Percentiles rank a stretch among this genome's conserved stretches.
phyloP scores from a whole-genome alignment of 2,797 vertebrate species.

The Centroberyx gerrardi region DNA sequence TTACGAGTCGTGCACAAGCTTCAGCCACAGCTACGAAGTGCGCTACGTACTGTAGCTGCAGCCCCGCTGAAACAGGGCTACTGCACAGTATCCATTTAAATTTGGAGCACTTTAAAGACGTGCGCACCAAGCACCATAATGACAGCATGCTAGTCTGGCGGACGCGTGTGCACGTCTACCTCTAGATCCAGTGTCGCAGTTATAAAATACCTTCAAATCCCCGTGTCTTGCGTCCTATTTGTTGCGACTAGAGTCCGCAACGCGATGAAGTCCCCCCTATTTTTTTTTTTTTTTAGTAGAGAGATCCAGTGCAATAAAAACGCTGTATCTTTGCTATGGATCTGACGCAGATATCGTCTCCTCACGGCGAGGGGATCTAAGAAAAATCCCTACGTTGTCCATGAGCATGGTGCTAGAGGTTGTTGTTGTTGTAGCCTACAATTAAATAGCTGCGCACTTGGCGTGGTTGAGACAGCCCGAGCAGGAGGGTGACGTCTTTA shows the following conservation, averaged over 20 bases:
- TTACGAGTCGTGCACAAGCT: conserved; percentile 56
- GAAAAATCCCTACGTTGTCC: conserved; percentile 74
- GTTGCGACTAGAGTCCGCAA: conserved; percentile 61
- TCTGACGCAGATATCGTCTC: conserved; percentile 69
- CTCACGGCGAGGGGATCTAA: conserved; percentile 60
- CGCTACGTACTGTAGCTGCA: conserved; percentile 65
- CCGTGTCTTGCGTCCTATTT: conserved; percentile 67
- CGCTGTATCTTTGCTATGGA: conserved; percentile 58
- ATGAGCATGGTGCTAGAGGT: conserved; percentile 77
- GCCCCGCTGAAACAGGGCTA: conserved; percentile 20
- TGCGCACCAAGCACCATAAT: conserved; percentile 53
- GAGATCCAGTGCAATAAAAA: conserved; percentile 51
- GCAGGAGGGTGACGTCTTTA: conserved; percentile 85
- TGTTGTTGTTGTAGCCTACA: conserved; percentile 80
- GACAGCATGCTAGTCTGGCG: conserved; percentile 45
- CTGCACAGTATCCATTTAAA: conserved; percentile 63
- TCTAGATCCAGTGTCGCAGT: conserved; percentile 77
- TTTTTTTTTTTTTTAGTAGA: conserved; percentile 11
- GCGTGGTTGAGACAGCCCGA: conserved; percentile 77
- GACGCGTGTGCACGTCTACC: conserved; percentile 51
- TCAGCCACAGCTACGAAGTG: conserved; percentile 58
- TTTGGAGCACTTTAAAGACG: conserved; percentile 55
- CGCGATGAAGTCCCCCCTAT: conserved; percentile 57
- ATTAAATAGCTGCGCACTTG: conserved; percentile 85
- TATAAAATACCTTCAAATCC: conserved; percentile 84